Base-by-base conservation (phyloP, 2,797 vertebrate species). In the Enteromius afrohamiltoni region DNA sequence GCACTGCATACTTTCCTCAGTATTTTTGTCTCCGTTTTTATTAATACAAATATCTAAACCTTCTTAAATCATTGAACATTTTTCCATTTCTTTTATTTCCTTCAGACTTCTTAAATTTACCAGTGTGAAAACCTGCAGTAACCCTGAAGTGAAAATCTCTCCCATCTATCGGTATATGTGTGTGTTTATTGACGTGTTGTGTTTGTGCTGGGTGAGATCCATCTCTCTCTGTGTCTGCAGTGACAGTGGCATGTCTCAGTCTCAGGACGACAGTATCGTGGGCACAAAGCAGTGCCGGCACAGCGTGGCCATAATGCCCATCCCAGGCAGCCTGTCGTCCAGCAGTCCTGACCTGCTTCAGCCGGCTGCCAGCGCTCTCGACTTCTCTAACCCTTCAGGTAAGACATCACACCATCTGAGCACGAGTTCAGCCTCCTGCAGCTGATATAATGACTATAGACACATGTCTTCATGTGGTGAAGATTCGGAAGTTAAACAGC, bases 181-280 rank as follows among this genome's bases (percentile, higher is more conserved):
- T 62, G 17, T 67, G 58, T 76, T 49, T 19, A 51, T 31, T 2
- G 17, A 29, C 26, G 51, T 51, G 47, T 23, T 19, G 17, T 69
- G 62, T 69, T 9, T 42, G 21, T 70, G 8, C 1, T 79, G 45
- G 17, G 34, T 53, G 47, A 34, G 16, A 67, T 53, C n/a, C n/a
- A 4, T 65, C 9, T 82, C 19, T 64, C 67, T 80, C 55, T 47
- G 9, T 76, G 89, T 90, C 91, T 92, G 40, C 91, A 99, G 98
- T 17, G 97, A 99, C 2, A 96, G 96, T 1, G 95, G 96, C 0
- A 92, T 98, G 89, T 95, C 95, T 88, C 97, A 99, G 86, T 98
- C 97, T 0, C 98, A 99, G 92, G 98, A 99, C n/a, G 98, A 99
- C 94, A 99, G 97, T 92, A 96, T 99, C 1, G 97, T 99, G 85